Evolutionary conservation across 2,888 invertebrate genomes (phyloP).

Genomic region (Adela reaumurella): DNA sequence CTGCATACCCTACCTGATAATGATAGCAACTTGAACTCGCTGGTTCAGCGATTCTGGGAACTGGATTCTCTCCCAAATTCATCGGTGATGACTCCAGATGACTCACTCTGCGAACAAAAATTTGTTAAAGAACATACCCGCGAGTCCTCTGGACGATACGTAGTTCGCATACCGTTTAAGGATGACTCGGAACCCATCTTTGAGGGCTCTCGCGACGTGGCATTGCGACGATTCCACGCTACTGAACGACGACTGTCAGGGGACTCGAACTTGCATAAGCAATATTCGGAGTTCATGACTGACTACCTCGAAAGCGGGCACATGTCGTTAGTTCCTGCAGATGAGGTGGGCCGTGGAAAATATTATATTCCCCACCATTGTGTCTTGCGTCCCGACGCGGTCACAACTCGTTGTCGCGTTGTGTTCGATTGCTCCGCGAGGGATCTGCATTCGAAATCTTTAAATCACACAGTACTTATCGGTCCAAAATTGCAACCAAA

Average conservation of each 20-base stretch:
- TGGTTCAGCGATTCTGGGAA: constrained; percentile 6
- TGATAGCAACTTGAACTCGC: constrained; percentile 1
- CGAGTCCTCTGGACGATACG: not conserved
- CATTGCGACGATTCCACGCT: constrained; percentile 3
- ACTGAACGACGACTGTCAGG: constrained; percentile 3
- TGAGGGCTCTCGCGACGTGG: constrained; percentile 3
- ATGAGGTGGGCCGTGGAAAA: not conserved
- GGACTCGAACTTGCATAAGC: constrained; percentile 3
- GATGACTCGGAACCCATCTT: constrained; percentile 1
- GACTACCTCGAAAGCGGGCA: constrained; percentile 2
- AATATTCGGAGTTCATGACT: constrained; percentile 2
- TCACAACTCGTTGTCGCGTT: not conserved
- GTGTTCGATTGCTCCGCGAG: not conserved
- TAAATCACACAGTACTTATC: not conserved
- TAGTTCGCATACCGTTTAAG: not conserved
- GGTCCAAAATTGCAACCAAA: not conserved
- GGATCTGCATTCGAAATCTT: not conserved
- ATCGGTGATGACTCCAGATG: not conserved
- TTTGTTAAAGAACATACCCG: not conserved
- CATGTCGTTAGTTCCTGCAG: not conserved
- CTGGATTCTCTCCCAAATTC: constrained; percentile 4
- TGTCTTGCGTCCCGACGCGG: not conserved
- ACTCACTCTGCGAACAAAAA: not conserved
- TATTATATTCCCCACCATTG: constrained; percentile 2
- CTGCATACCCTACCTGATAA: too few species aligned